Base-by-base conservation (phyloP, 2,888 invertebrate species). In the Ophraella communa region DNA sequence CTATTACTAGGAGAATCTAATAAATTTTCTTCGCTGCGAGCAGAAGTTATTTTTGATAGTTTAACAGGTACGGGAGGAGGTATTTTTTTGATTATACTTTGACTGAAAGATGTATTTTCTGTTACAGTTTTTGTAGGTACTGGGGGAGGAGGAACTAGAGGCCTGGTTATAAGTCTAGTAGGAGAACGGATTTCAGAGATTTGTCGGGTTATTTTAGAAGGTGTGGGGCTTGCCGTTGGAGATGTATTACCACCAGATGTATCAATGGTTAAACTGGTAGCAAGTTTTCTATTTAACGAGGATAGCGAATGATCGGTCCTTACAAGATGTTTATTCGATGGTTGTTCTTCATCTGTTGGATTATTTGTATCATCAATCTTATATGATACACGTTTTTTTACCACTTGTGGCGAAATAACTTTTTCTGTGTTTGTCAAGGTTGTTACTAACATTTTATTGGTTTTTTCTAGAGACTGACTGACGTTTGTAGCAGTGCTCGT, bases 1-100 rank as follows among this genome's bases (percentile, higher is more conserved):
- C 39, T 27, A 18, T 52, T 49, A 33, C 27, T 42, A 33, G 63
- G 63, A 42, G 57, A 66, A 59, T 74, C 72, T 53, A 71, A 67
- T 59, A 74, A 68, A 7, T 65, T 72, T 57, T 75, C 73, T 55
- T 73, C 72, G 65, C 72, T 73, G 35, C 53, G 63, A 53, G 70
- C 71, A 53, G 71, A 59, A 61, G 67, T 69, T 35, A 73, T 64
- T 54, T 65, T 65, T 11, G 72, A 68, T 20, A 69, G 61, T 58
- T 70, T 74, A 2, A 49, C 49, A 11, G 74, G 73, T 21, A 74
- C 63, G 2, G 72, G 71, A 21, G 74, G 74, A 21, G 74, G 74
- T 10, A 64, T 55, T 49, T 71, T 71, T 65, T 71, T 73, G 4
- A 44, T 5, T 14, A 69, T 18, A 69, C 57, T 27, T 18, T 18